Conservation (phyloP, 2,113 vertebrate genomes). For the Oenanthe oenanthe region DNA sequence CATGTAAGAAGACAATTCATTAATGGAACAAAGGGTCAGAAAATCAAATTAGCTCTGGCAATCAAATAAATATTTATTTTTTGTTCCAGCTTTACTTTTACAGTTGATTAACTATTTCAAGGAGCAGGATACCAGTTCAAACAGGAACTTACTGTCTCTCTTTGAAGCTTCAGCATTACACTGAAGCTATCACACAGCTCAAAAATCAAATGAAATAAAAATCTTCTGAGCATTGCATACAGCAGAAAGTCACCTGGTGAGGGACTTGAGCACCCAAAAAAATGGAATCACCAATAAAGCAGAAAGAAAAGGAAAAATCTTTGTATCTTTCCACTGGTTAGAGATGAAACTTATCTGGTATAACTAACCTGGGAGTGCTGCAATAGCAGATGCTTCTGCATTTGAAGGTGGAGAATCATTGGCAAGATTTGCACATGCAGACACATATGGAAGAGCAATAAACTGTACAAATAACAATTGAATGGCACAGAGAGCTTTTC, state of each 20-base stretch:
- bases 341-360: background rate
- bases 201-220: background rate
- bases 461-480: background rate
- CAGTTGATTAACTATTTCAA: background rate
- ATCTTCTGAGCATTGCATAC: background rate
- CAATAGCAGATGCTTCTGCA: background rate
- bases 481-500: background rate
- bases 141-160: background rate
- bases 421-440: background rate
- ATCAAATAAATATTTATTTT: background rate
- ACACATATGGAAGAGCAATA: background rate
- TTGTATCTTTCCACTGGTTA: background rate
- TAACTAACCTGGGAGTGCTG: background rate
- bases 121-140: background rate
- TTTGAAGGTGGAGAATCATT: background rate
- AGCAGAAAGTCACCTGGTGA: background rate
- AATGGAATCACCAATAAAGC: background rate
- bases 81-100: background rate
- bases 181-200: background rate
- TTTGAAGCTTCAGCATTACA: background rate
- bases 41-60: background rate
- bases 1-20: background rate
- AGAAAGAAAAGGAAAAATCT: background rate
- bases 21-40: background rate
- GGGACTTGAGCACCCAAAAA: background rate